A percentile compares a stretch with the other conserved stretches of the same genome.
Evolutionary conservation across 2,113 vertebrate genomes (phyloP).

Genomic region (Prolemur simus): DNA sequence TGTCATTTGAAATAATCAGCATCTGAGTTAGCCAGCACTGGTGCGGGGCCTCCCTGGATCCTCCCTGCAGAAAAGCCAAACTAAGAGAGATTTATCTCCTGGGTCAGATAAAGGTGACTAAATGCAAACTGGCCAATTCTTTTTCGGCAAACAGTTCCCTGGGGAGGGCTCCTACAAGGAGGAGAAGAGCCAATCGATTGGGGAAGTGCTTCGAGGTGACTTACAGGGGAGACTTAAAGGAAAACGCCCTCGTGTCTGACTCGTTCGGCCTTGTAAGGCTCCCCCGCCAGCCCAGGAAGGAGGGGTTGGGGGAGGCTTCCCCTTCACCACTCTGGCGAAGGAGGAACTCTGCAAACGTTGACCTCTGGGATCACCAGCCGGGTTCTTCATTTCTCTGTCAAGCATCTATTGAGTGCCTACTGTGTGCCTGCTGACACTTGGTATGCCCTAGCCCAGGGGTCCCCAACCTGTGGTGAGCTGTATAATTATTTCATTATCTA

Average conservation of each 20-base stretch:
- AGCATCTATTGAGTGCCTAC: neutral
- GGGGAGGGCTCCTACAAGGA: slow-evolving; percentile 53
- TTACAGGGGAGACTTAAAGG: slow-evolving; percentile 57
- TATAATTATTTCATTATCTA: too few relatives aligned
- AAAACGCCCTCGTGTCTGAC: slow-evolving; percentile 37
- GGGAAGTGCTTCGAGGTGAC: slow-evolving; percentile 65
- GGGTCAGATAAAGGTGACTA: slow-evolving; percentile 76
- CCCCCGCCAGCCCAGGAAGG: accelerated
- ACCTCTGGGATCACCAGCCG: neutral
- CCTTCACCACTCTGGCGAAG: neutral
- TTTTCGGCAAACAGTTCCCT: slow-evolving; percentile 57
- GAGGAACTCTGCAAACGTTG: neutral
- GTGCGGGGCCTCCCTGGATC: neutral
- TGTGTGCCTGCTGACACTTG: neutral
- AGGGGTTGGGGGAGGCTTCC: accelerated
- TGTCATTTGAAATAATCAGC: neutral
- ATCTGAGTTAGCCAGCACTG: neutral
- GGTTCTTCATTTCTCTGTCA: neutral
- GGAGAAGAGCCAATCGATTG: slow-evolving; percentile 47
- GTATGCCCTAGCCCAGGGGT: neutral
- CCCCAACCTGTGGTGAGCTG: too few relatives aligned
- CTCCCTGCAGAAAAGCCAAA: neutral
- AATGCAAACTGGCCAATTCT: slow-evolving; percentile 65
- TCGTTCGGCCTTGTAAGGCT: neutral
- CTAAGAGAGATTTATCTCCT: slow-evolving; percentile 75